Conservation (phyloP, 35 echinoderm and acorn worm genomes). For the Ptychodera flava region DNA sequence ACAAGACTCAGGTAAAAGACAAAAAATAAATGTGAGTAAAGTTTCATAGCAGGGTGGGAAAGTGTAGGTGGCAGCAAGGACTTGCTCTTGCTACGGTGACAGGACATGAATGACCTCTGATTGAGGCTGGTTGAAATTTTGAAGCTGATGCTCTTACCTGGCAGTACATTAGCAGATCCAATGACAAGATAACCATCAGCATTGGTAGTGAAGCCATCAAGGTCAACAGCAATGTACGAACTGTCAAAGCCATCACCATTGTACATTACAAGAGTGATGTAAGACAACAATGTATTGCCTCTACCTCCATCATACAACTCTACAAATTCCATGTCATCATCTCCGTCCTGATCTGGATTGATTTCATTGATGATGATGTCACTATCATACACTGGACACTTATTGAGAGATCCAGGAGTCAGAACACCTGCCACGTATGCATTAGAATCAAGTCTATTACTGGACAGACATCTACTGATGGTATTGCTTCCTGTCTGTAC, state of each 20-base stretch:
- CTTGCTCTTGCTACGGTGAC: too few relatives aligned
- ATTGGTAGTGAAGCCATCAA: conserved; percentile 72
- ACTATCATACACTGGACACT: conserved; percentile 58
- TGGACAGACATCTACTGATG: background rate
- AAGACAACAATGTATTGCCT: conserved; percentile 42
- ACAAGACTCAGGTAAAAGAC: too few relatives aligned
- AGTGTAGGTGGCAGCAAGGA: too few relatives aligned
- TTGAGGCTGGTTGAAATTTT: too few relatives aligned
- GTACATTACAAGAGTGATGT: conserved; percentile 62
- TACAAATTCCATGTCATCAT: conserved; percentile 50
- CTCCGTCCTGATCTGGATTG: conserved; percentile 40
- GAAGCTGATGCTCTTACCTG: conserved; percentile 35
- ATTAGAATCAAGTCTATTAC: background rate
- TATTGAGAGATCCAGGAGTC: conserved; percentile 53
- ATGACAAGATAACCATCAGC: conserved; percentile 61
- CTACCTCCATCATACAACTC: conserved; percentile 72
- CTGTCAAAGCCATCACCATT: conserved; percentile 43
- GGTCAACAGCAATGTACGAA: conserved; percentile 55
- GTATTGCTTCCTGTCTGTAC: background rate
- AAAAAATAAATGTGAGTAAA: too few relatives aligned
- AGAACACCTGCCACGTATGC: background rate
- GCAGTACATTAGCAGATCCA: conserved; percentile 13
- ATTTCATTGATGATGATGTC: conserved; percentile 91
- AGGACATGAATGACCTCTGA: too few relatives aligned
- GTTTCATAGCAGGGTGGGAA: too few relatives aligned